Evolutionary conservation across 1,140 invertebrate species (phyloP), one percentile per base, ranked within the genome.

Genomic region (Chionoecetes opilio): DNA sequence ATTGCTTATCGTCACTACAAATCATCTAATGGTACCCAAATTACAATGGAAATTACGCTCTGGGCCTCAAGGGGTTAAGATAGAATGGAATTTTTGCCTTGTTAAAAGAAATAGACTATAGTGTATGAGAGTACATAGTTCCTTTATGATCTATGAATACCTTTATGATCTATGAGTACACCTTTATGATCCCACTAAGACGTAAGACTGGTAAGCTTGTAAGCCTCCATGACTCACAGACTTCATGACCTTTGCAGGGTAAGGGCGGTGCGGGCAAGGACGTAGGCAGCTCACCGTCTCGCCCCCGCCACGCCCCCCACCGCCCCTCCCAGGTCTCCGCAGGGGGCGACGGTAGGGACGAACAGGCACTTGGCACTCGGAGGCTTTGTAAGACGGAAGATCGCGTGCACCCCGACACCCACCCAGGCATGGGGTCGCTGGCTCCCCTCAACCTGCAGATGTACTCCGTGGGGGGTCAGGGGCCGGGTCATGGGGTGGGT

Each of bases 361-460:
- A 84, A 9, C 94, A 91, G 37, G 31, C 82, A 29, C 41, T 9
- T 63, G 34, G 82, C 6, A 17, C 63, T 34, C 63, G 46, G 41
- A 91, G 82, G 38, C 11, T 87, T 32, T 92, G 89, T 41, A 95
- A 95, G 84, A 41, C 94, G 53, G 94, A 95, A 46, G 94, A 95
- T 2, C 37, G 41, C 17, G 53, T 85, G 32, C 85, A 93, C 53
- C 85, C 93, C 31, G 93, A 93, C 85, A 87, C 93, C 46, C 93
- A 93, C 63, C 94, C 94, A 37, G 75, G 89, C 34, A 95, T 95
- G 94, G 37, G 90, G 38, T 95, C 94, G 8, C 89, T 95, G 38
- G 94, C 94, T 29, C 94, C 94, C 14, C 94, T 95, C 32, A 95
- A 95, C 90, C 41, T 95, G 46, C 94, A 95, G 88, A 95, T 95